A percentile compares a stretch with the other conserved stretches of the same genome.
These are phyloP conservation scores for Megalopta genalis DNA, from an alignment of 1,140 invertebrate species.

Conservation along the genomic window DNA sequence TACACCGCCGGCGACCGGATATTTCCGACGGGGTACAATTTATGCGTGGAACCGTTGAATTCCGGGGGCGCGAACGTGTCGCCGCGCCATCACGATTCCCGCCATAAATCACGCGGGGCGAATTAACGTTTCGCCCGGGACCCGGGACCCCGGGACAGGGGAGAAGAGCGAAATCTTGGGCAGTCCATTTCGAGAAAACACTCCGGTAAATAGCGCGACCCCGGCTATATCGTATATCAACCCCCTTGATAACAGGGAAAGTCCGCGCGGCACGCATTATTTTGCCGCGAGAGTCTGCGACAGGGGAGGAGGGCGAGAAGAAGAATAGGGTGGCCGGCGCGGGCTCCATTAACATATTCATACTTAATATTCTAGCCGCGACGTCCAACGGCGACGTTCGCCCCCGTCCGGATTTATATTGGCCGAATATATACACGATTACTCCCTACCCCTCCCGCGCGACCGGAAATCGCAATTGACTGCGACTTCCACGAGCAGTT, in stretches of 20 bases:
- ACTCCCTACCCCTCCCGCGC: background rate
- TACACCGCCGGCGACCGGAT: too few species aligned
- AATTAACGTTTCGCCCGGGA: too few species aligned
- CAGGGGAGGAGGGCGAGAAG: slow-evolving; percentile 22
- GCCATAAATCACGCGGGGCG: too few species aligned
- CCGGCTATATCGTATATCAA: slow-evolving; percentile 33
- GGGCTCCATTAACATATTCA: slow-evolving; percentile 41
- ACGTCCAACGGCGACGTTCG: background rate
- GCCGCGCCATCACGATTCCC: too few species aligned
- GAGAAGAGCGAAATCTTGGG: slow-evolving; percentile 10
- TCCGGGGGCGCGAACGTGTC: too few species aligned
- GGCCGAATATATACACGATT: too few species aligned
- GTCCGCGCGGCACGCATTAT: slow-evolving; percentile 27
- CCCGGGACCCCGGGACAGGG: background rate
- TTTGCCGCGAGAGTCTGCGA: background rate
- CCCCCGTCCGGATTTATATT: too few species aligned
- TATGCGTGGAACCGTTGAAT: too few species aligned
- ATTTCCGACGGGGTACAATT: too few species aligned
- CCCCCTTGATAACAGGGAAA: background rate
- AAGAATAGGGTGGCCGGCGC: slow-evolving; percentile 21
- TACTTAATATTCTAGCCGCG: slow-evolving; percentile 45
- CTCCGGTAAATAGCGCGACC: slow-evolving; percentile 27
- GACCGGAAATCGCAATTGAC: slow-evolving; percentile 55
- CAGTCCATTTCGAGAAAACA: slow-evolving; percentile 41
- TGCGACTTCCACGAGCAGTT: slow-evolving; percentile 1